These are phyloP conservation scores for Apotomis turbidana DNA, from an alignment of 2,888 invertebrate genomes.

Conservation along the genomic window DNA sequence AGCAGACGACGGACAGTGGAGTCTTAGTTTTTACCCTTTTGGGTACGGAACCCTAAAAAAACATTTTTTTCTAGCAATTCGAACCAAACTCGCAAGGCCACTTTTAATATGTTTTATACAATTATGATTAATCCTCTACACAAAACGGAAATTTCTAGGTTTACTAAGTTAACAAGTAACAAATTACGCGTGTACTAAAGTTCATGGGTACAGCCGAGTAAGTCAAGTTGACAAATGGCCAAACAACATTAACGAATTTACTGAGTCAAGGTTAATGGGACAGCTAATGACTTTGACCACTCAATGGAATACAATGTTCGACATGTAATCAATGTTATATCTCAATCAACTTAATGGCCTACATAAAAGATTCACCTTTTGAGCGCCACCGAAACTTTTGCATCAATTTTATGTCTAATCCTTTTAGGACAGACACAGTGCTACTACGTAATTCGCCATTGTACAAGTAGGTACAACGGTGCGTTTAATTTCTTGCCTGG, in stretches of 20 bases:
- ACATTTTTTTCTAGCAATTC: too few relatives aligned
- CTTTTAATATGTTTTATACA: background rate
- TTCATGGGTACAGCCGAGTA: constrained; percentile 16
- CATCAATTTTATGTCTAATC: too few relatives aligned
- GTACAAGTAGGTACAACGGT: too few relatives aligned
- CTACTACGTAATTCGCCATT: too few relatives aligned
- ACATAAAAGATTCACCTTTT: background rate
- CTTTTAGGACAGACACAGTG: too few relatives aligned
- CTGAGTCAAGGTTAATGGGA: constrained; percentile 32
- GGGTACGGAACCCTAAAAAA: too few relatives aligned
- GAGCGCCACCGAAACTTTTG: background rate
- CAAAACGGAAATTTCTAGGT: background rate
- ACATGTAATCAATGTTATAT: constrained; percentile 19
- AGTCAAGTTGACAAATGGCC: constrained; percentile 22
- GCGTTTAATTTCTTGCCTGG: too few relatives aligned
- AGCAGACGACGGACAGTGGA: too few relatives aligned
- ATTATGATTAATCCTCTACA: background rate
- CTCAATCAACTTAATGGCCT: constrained; percentile 7
- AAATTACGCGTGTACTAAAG: constrained; percentile 26
- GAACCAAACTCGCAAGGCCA: too few relatives aligned
- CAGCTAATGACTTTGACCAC: constrained; percentile 22
- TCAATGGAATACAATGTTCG: constrained; percentile 14
- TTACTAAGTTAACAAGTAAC: constrained; percentile 4
- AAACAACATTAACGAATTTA: constrained; percentile 19
- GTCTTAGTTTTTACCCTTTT: too few relatives aligned